phyloP scores from a whole-genome alignment of 53 echinoderm and acorn worm genomes.

The Arbacia lixula region DNA sequence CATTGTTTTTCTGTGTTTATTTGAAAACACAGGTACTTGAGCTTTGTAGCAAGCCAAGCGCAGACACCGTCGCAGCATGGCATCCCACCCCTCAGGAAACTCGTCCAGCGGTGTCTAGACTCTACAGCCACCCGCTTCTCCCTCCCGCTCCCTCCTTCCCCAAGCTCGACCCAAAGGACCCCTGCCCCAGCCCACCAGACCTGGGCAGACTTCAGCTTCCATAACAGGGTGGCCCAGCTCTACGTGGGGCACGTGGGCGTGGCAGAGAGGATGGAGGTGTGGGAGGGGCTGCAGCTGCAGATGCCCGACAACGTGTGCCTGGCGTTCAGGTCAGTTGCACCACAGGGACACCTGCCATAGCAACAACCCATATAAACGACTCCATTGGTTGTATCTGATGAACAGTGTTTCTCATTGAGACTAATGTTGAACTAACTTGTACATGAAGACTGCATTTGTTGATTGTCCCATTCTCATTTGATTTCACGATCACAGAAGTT shows the following conservation, averaged over 20 bases:
- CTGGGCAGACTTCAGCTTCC: slow-evolving; percentile 82
- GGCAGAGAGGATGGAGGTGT: slow-evolving; percentile 58
- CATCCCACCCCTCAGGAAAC: slow-evolving; percentile 42
- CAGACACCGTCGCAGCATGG: not conserved
- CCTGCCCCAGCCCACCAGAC: slow-evolving; percentile 21
- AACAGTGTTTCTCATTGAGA: too few species aligned
- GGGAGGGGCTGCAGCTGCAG: slow-evolving; percentile 57
- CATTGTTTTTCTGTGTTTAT: not conserved
- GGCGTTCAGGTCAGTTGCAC: slow-evolving; percentile 81
- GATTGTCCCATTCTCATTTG: too few species aligned
- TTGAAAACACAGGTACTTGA: slow-evolving; percentile 82
- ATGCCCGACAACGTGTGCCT: slow-evolving; percentile 75
- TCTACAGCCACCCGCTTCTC: slow-evolving; percentile 71
- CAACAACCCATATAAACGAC: too few species aligned
- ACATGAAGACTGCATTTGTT: too few species aligned
- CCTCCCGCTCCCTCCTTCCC: slow-evolving; percentile 61
- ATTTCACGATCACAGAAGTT: too few species aligned
- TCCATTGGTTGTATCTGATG: too few species aligned
- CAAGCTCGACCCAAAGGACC: too few species aligned
- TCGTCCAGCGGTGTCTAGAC: slow-evolving; percentile 76
- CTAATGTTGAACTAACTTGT: too few species aligned
- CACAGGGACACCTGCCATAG: too few species aligned
- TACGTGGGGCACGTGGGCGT: slow-evolving; percentile 60
- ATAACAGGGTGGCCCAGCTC: slow-evolving; percentile 65
- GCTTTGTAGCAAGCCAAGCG: slow-evolving; percentile 36